A percentile compares a stretch with the other conserved stretches of the same genome.
Evolutionary conservation across 2,797 vertebrate genomes (phyloP).

Genomic region (Lagodon rhomboides): DNA sequence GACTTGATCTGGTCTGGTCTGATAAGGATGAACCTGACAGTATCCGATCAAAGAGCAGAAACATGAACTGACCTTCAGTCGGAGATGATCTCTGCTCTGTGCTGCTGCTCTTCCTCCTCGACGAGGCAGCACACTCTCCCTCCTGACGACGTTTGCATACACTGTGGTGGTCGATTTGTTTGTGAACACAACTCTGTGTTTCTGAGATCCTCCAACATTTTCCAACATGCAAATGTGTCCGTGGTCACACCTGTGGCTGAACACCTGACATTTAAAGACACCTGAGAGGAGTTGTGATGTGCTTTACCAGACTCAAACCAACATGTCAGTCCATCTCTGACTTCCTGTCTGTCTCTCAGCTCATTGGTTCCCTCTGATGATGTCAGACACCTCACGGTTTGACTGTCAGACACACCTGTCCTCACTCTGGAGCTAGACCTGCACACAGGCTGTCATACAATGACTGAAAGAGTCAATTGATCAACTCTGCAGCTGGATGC

Average conservation of each 20-base stretch:
- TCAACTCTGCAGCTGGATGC: no score
- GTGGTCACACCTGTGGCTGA: neutral
- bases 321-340: no score
- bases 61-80: slow-evolving; percentile 33
- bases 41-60: neutral
- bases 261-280: neutral
- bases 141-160: slow-evolving; percentile 32
- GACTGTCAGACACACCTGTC: no score
- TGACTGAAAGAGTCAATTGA: no score
- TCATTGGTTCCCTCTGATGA: no score
- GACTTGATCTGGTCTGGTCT: no score
- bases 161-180: neutral
- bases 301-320: no score
- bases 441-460: no score
- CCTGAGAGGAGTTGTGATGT: neutral
- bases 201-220: slow-evolving; percentile 2
- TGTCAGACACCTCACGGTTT: no score
- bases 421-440: no score
- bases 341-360: no score
- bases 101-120: neutral
- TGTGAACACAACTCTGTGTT: neutral
- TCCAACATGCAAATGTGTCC: slow-evolving; percentile 12
- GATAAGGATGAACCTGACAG: no score
- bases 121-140: neutral
- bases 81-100: slow-evolving; percentile 12